Base-by-base conservation (phyloP, 2,113 vertebrate genomes). In the Epinephelus cyanopodus region DNA sequence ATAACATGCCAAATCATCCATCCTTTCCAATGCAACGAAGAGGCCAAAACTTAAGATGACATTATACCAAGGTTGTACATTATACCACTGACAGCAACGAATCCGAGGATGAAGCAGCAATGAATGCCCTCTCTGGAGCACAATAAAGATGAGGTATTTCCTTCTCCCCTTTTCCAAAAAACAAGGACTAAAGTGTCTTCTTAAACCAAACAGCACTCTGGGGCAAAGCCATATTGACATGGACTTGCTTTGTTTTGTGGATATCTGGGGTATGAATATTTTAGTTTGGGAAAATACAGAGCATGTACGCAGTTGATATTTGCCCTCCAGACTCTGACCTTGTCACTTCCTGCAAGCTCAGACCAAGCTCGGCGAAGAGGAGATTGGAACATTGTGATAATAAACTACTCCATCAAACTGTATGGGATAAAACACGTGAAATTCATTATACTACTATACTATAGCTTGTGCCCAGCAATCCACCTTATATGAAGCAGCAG, bases 1-100 rank as follows among this genome's bases (percentile, higher is more conserved):
- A 92, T 89, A 89, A 91, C 65, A 62, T 25, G 75, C 39, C 87
- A 86, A 83, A 86, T 89, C 76, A 86, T 87, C 67, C 56, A 71
- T 89, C 81, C 89, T 48, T 45, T 73, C 65, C 74, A 56, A 19
- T 67, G 50, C 65, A 83, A 74, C 75, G 53, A 79, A 71, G 62
- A 62, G 23, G 60, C 17, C 61, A 23, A 67, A 82, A 86, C 37
- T 2, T 71, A 42, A 72, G 52, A 77, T 84, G 83, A 64, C 74
- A 81, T 78, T 77, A 79, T 75, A 70, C 11, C 18, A 57, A 79
- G 82, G 53, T 50, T 74, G 54, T 84, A 58, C 81, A 82, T 50
- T 88, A 86, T 56, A 69, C 3, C 27, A 74, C 10, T 73, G 77
- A 85, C 71, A 72, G 83, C 42, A 66, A 54, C 61, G 23, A 42